Evolutionary conservation across 2,797 vertebrate species (phyloP), one percentile per base, ranked within the genome.

Genomic region (Zalophus californianus): DNA sequence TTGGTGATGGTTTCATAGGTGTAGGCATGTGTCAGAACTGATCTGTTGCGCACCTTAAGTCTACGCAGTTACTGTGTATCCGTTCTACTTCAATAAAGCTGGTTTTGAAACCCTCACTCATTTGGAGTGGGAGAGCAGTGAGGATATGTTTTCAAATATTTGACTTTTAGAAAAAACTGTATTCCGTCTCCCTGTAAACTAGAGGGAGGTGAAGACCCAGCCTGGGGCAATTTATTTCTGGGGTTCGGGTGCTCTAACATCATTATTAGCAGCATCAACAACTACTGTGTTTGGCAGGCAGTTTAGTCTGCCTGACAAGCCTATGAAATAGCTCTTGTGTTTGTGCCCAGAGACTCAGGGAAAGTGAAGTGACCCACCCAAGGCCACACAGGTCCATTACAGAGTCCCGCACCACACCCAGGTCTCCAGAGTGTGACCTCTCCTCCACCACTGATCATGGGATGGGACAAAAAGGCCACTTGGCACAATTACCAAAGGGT

Each of bases 211-310:
- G 18, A 77, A 58, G 66, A 68, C 41, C 54, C 32, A 29, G 60
- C 60, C 21, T 1, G 7, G 87, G 54, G 38, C 0, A 2, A 0
- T 60, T 79, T n/a, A 32, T 75, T 78, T 73, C 78, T 60, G 32
- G 23, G 66, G 27, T 48, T n/a, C 35, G 83, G 50, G 38, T 38
- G 32, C 72, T 35, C 82, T 13, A 1, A 64, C 83, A 18, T 82
- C 70, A 6, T 15, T 13, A 3, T 72, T 5, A 58, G 25, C 50
- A 48, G 83, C 18, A 1, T 9, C 27, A 27, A 0, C 29, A 10
- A 8, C 8, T 0, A 1, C n/a, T 16, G 15, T 1, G 0, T 35
- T 10, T 1, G 0, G 16, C 44, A 25, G 78, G 60, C 4, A 2
- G 13, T 16, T 44, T 25, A 18, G 27, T 64, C n/a, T 35, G 8